phyloP scores from a whole-genome alignment of 2,888 invertebrate species.

The Elysia crispata region DNA sequence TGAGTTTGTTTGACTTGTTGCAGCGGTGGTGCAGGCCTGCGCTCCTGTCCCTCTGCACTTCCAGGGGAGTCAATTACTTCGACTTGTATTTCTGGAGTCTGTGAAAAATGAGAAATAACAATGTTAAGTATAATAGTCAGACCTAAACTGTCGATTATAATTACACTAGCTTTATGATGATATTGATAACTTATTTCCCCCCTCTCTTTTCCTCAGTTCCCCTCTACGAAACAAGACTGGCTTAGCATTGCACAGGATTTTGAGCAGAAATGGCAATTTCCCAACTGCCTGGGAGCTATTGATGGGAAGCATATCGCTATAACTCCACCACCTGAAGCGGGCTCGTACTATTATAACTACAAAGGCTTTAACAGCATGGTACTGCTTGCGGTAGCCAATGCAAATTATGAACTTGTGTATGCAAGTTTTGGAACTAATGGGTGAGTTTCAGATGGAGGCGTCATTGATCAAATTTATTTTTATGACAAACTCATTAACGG shows the following conservation, averaged over 20 bases:
- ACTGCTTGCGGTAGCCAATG: constrained; percentile 16
- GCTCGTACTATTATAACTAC: constrained; percentile 26
- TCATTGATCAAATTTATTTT: constrained; percentile 6
- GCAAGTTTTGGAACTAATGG: constrained; percentile 26
- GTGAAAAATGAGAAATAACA: too few species aligned
- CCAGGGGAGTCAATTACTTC: too few species aligned
- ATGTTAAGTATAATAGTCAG: too few species aligned
- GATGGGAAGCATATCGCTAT: constrained; percentile 29
- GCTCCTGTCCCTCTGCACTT: too few species aligned
- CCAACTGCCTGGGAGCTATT: constrained; percentile 20
- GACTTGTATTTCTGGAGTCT: too few species aligned
- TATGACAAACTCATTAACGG: neutral
- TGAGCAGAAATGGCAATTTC: too few species aligned
- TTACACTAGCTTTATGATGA: too few species aligned
- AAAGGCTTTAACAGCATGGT: constrained; percentile 11
- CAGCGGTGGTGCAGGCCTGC: too few species aligned
- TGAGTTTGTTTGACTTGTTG: too few species aligned
- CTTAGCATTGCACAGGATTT: neutral
- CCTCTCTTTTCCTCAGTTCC: constrained; percentile 87
- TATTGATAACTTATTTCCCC: too few species aligned
- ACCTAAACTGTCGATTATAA: too few species aligned
- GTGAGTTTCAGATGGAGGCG: constrained; percentile 25
- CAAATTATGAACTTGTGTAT: constrained; percentile 17
- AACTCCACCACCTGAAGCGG: neutral
- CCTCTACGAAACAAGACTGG: constrained; percentile 24